Conservation (phyloP, 2,888 invertebrate species). For the Tetragnatha montana region DNA sequence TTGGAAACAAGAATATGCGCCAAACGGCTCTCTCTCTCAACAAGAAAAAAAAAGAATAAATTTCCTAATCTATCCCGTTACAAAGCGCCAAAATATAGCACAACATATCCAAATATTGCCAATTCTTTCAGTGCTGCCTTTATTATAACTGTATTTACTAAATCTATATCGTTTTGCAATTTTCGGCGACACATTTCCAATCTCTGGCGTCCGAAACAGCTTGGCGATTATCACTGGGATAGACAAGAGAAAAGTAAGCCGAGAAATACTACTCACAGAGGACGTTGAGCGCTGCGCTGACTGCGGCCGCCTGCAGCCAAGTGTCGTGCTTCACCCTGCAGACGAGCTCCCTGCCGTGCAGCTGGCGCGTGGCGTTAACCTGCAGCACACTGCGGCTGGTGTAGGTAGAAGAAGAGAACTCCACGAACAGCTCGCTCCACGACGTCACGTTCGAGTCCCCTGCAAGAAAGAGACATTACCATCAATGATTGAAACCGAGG, state of each 20-base stretch:
- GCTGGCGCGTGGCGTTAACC: conserved; percentile 86
- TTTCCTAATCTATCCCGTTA: too few relatives aligned
- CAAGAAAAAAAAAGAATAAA: too few relatives aligned
- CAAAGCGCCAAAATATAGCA: too few relatives aligned
- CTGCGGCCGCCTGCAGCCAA: conserved; percentile 79
- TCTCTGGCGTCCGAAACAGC: too few relatives aligned
- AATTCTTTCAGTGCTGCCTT: too few relatives aligned
- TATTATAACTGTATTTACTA: too few relatives aligned
- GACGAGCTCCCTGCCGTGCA: conserved; percentile 90
- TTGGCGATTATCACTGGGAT: not conserved
- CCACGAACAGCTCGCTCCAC: conserved; percentile 72
- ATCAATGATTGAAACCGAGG: not conserved
- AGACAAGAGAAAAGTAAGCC: not conserved
- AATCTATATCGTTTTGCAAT: too few relatives aligned
- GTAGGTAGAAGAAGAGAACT: conserved; percentile 73
- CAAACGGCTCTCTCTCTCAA: too few relatives aligned
- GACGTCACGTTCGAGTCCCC: conserved; percentile 73
- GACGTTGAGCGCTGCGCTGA: conserved; percentile 80
- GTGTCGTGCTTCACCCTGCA: conserved; percentile 87
- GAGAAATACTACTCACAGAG: conserved; percentile 80
- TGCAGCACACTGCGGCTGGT: conserved; percentile 81
- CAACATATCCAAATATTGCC: not conserved
- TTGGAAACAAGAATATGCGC: too few relatives aligned
- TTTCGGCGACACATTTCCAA: too few relatives aligned
- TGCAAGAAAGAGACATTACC: conserved; percentile 75